Evolutionary conservation across 1,140 invertebrate species (phyloP), one percentile per base, ranked within the genome.

Genomic region (Nasonia longicornis): DNA sequence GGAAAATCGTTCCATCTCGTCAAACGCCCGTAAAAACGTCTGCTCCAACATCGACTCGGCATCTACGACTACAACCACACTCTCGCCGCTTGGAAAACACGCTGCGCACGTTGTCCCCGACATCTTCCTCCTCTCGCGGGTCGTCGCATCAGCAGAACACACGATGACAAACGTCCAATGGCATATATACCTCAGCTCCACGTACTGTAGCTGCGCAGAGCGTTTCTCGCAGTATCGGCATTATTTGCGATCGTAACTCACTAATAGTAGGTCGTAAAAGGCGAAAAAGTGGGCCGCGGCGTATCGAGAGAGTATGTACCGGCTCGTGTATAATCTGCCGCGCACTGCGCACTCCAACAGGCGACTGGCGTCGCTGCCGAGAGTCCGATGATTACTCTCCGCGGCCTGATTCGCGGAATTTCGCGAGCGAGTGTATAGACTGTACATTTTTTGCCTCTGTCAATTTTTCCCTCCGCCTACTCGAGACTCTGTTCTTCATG

Each of bases 211-310:
- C 26, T 26, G 38, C 38, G 0, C 38, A 42, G 38, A 42, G 38
- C 8, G 7, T 58, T 58, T 58, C 66, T 67, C 66, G 14, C 66
- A 7, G 29, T 35, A 42, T 35, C 67, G 22, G 70, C 38, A 52
- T 75, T 82, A 79, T 71, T 82, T 42, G 76, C 42, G 52, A 78
- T 58, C 74, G 75, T 78, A 82, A 78, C n/a, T 64, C 75, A 58
- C 42, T 31, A 79, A 79, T 80, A 70, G 76, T 48, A n/a, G 63
- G 35, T 82, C 76, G 81, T 79, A 82, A 82, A 82, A 78, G 58
- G 70, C 29, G 22, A 79, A 79, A 58, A 82, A 78, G 38, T 64
- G 71, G 76, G 52, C n/a, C 76, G 69, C 76, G 58, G 26, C 29
- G 77, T 31, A 77, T 48, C 31, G 45, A 76, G 67, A 35, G 70